These are phyloP conservation scores for Tapera naevia DNA, from an alignment of 2,797 vertebrate genomes.

Conservation along the genomic window DNA sequence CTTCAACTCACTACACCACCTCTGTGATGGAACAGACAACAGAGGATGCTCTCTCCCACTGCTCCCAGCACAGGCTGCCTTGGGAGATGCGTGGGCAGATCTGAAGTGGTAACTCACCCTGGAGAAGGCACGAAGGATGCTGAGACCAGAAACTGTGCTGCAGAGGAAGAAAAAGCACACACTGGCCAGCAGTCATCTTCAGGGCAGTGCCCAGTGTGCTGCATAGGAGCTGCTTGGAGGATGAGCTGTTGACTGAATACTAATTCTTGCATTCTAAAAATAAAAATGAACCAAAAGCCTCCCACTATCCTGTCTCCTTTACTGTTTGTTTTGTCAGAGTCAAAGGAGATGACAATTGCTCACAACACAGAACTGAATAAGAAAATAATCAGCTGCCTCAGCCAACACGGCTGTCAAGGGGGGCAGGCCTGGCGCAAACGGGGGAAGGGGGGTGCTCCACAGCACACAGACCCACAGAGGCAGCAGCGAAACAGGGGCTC, in stretches of 20 bases:
- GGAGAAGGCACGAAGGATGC: accelerated
- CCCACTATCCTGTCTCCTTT: neutral
- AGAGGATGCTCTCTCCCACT: accelerated
- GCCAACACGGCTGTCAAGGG: conserved; percentile 69
- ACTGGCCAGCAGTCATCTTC: neutral
- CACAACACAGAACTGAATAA: conserved; percentile 5
- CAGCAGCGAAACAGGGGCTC: neutral
- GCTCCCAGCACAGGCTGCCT: neutral
- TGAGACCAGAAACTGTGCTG: accelerated
- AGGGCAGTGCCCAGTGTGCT: neutral
- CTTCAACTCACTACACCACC: neutral
- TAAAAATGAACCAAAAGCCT: neutral
- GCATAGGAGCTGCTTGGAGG: neutral
- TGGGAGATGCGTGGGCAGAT: neutral
- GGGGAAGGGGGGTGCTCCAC: too few relatives aligned
- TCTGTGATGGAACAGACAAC: neutral
- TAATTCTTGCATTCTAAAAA: neutral
- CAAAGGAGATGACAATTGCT: conserved; percentile 26
- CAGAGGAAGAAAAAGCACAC: accelerated
- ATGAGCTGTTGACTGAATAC: neutral
- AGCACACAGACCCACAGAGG: accelerated
- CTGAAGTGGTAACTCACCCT: too few relatives aligned
- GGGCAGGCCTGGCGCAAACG: accelerated
- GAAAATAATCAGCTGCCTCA: conserved; percentile 46
- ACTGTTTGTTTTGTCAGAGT: conserved; percentile 28